Conservation (phyloP, 2,888 invertebrate species). For the Chouioia cunea region DNA sequence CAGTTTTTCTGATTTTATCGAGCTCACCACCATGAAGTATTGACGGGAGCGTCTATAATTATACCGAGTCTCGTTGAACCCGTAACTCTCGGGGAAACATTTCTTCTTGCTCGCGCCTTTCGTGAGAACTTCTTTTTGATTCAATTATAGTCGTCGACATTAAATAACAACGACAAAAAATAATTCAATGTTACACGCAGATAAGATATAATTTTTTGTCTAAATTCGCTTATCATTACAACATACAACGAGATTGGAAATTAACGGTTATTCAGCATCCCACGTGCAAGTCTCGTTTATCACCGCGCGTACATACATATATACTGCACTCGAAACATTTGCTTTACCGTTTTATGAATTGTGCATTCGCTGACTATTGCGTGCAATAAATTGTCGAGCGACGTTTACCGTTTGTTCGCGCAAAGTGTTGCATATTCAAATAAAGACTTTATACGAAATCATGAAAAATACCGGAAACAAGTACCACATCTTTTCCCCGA, state of each 20-base stretch:
- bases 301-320: neutral
- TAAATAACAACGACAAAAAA: too few species aligned
- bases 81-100: too few species aligned
- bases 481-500: too few species aligned
- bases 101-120: too few species aligned
- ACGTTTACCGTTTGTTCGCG: constrained; percentile 27
- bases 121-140: too few species aligned
- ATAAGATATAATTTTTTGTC: too few species aligned
- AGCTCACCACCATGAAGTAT: constrained; percentile 3
- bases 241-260: constrained; percentile 7
- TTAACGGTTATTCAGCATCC: constrained; percentile 6
- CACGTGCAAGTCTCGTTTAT: neutral
- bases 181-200: too few species aligned
- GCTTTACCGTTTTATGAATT: constrained; percentile 40
- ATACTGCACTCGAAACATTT: neutral
- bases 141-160: too few species aligned
- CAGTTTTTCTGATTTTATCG: constrained; percentile 41
- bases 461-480: too few species aligned
- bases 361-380: constrained; percentile 14
- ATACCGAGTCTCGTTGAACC: neutral
- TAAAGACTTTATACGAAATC: neutral
- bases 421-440: constrained; percentile 14
- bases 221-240: neutral
- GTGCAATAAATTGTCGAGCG: constrained; percentile 26
- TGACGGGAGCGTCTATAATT: constrained; percentile 31